phyloP scores from a whole-genome alignment of 1,140 invertebrate species.

The Diploscapter pachys region DNA sequence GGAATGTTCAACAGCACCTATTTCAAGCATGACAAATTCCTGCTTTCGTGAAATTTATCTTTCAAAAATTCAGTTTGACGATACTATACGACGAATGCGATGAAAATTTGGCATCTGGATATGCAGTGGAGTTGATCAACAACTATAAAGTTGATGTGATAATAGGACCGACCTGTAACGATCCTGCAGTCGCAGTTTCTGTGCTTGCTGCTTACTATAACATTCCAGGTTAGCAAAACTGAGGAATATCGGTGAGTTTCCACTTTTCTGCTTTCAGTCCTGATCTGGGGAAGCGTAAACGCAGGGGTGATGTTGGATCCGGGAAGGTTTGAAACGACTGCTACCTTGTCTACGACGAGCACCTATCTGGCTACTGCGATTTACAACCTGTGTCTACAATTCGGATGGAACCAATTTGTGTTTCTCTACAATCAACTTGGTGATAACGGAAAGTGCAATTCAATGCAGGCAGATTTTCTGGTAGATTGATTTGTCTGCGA shows the following conservation, averaged over 20 bases:
- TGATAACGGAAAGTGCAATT: constrained; percentile 10
- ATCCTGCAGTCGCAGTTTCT: constrained; percentile 3
- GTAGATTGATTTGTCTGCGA: too few relatives aligned
- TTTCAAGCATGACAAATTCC: constrained; percentile 1
- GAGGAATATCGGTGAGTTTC: constrained; percentile 1
- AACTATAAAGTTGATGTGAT: constrained; percentile 12
- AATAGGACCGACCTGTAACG: constrained; percentile 12
- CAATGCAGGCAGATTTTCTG: not conserved
- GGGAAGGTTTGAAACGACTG: too few relatives aligned
- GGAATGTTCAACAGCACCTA: constrained; percentile 1
- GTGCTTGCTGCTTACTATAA: constrained; percentile 11
- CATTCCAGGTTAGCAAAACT: constrained; percentile 1
- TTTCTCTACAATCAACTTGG: constrained; percentile 6
- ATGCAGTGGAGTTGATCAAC: constrained; percentile 4
- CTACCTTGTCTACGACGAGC: not conserved
- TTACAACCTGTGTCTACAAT: not conserved
- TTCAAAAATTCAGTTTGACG: not conserved
- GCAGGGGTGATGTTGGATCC: too few relatives aligned
- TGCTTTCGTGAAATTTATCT: not conserved
- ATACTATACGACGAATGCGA: too few relatives aligned
- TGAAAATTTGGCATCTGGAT: too few relatives aligned
- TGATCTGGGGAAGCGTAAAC: too few relatives aligned
- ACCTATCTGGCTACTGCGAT: not conserved
- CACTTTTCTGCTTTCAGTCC: too few relatives aligned
- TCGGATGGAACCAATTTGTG: constrained; percentile 14